phyloP scores from a whole-genome alignment of 2,797 vertebrate genomes.

The Synanceia verrucosa region DNA sequence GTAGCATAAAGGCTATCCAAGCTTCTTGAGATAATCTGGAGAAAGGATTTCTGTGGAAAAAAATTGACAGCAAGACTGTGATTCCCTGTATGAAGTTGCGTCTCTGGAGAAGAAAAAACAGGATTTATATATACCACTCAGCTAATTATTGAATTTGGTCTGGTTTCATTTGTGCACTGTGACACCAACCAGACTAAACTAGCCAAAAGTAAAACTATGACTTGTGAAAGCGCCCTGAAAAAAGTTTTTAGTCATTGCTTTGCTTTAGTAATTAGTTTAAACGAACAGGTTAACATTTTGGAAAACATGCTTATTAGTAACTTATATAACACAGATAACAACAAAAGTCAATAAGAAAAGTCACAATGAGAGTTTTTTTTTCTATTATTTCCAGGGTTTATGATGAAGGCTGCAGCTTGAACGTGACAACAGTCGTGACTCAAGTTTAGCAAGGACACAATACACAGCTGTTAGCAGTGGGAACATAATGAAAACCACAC shows the following conservation, averaged over 20 bases:
- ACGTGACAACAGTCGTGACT: not conserved
- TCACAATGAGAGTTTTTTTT: not conserved
- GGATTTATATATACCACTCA: too few species aligned
- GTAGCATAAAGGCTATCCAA: too few species aligned
- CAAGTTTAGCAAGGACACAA: constrained; percentile 18
- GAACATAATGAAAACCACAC: not conserved
- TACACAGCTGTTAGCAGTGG: not conserved
- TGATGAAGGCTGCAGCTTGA: not conserved
- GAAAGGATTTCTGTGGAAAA: too few species aligned
- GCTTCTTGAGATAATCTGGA: too few species aligned
- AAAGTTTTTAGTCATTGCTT: not conserved
- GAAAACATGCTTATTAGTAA: not conserved
- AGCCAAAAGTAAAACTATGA: not conserved
- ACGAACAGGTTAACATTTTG: constrained; percentile 4
- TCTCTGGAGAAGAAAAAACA: too few species aligned
- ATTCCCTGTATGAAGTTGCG: too few species aligned
- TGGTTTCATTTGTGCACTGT: not conserved
- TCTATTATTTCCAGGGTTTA: not conserved
- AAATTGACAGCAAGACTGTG: too few species aligned
- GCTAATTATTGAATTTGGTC: too few species aligned
- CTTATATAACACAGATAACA: not conserved
- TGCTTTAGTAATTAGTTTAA: not conserved
- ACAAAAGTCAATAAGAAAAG: not conserved
- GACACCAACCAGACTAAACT: not conserved
- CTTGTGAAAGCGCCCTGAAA: not conserved